Evolutionary conservation across 2,113 vertebrate genomes (phyloP).

Genomic region (Anarrhichthys ocellatus): DNA sequence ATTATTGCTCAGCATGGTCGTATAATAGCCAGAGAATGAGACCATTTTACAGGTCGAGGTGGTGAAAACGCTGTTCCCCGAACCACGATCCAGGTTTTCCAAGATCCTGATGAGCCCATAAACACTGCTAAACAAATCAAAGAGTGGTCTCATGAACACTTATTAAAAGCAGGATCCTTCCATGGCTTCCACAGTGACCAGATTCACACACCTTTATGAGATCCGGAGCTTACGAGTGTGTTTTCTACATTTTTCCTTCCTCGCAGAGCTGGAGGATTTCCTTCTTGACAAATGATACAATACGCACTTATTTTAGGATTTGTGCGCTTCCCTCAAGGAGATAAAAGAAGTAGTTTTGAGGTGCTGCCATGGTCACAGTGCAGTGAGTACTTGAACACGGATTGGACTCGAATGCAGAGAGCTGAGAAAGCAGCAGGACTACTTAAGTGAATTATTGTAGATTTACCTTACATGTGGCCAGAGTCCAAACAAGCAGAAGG

Average conservation of each 20-base stretch:
- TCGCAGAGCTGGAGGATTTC: slow-evolving; percentile 23
- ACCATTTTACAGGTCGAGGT: slow-evolving; percentile 38
- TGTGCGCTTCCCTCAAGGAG: background rate
- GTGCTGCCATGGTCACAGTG: too few relatives aligned
- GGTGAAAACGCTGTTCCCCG: slow-evolving; percentile 26
- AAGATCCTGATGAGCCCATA: slow-evolving; percentile 31
- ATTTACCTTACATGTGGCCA: background rate
- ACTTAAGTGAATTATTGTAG: background rate
- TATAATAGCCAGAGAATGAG: slow-evolving; percentile 48
- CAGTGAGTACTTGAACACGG: background rate
- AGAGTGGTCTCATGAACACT: slow-evolving; percentile 33
- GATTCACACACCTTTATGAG: slow-evolving; percentile 41
- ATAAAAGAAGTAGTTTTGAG: background rate
- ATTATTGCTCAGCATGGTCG: slow-evolving; percentile 53
- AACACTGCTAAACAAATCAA: slow-evolving; percentile 47
- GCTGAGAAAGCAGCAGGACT: background rate
- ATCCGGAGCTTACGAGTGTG: background rate
- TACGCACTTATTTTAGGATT: slow-evolving; percentile 21
- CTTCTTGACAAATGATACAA: slow-evolving; percentile 27
- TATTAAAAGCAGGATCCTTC: slow-evolving; percentile 19
- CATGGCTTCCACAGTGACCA: slow-evolving; percentile 5
- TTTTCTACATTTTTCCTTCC: background rate
- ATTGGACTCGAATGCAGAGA: background rate
- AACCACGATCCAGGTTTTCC: slow-evolving; percentile 19
- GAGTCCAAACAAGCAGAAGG: background rate